Percentiles rank a stretch among this genome's conserved stretches.
Conservation (phyloP, 2,888 invertebrate species). For the Congeria kusceri region DNA sequence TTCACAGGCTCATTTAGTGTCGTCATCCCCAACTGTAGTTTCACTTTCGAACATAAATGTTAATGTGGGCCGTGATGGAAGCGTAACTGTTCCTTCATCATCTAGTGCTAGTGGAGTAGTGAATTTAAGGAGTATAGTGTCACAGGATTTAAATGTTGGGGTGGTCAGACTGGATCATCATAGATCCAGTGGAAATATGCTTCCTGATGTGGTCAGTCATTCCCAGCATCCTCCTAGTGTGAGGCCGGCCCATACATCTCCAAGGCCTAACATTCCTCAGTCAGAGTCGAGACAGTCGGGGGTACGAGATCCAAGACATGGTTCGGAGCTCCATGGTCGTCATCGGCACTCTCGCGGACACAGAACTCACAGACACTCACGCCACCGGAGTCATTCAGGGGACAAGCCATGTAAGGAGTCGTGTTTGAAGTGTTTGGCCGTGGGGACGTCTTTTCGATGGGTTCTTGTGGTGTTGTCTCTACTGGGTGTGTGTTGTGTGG, state of each 20-base stretch:
- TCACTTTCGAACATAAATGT: conserved; percentile 58
- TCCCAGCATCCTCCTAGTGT: conserved; percentile 70
- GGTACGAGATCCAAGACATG: conserved; percentile 48
- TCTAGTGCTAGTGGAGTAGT: conserved; percentile 3
- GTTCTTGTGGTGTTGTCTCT: conserved; percentile 82
- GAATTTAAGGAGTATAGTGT: conserved; percentile 59
- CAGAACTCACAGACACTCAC: conserved; percentile 65
- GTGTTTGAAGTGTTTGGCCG: conserved; percentile 80
- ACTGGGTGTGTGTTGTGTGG: conserved; percentile 83
- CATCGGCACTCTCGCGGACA: conserved; percentile 66
- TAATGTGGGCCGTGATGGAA: conserved; percentile 37
- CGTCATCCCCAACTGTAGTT: conserved; percentile 38
- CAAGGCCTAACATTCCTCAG: conserved; percentile 43
- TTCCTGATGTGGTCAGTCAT: conserved; percentile 80
- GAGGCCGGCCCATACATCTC: conserved; percentile 34
- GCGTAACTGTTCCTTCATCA: not conserved
- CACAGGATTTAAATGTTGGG: conserved; percentile 69
- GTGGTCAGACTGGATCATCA: conserved; percentile 56
- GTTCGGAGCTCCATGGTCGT: conserved; percentile 60
- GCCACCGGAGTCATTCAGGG: conserved; percentile 26
- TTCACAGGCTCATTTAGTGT: conserved; percentile 21
- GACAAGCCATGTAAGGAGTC: conserved; percentile 76
- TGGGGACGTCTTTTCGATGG: conserved; percentile 82
- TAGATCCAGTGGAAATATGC: conserved; percentile 57
- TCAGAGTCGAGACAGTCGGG: conserved; percentile 29